Conservation (phyloP, 2,797 vertebrate genomes). For the Sibirionetta formosa region DNA sequence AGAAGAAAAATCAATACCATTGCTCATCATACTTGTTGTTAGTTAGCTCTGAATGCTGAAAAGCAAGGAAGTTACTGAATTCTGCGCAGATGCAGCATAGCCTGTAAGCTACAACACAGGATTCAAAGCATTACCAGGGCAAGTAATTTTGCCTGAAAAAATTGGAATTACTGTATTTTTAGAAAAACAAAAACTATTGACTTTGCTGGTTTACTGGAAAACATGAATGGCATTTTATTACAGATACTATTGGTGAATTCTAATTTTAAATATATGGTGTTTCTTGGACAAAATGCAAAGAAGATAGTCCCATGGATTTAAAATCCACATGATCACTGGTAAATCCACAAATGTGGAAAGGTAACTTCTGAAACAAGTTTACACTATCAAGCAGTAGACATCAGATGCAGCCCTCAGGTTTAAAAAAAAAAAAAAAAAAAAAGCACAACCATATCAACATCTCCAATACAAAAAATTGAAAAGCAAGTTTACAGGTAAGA, state of each 20-base stretch:
- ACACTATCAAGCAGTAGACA: not conserved
- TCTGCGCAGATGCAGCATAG: not conserved
- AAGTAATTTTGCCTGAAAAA: not conserved
- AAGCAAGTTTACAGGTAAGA: not conserved
- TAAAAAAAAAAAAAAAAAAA: not conserved
- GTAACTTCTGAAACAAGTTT: not conserved
- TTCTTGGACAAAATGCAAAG: not conserved
- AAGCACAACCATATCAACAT: not conserved
- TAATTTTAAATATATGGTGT: not conserved
- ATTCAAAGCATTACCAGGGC: not conserved
- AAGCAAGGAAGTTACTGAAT: not conserved
- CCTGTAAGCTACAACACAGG: not conserved
- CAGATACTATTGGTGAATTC: too few species aligned
- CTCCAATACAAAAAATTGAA: not conserved
- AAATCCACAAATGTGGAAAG: not conserved
- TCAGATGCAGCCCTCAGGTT: not conserved
- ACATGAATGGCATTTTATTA: not conserved
- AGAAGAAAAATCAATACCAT: not conserved
- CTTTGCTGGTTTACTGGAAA: not conserved
- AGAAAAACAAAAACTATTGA: not conserved
- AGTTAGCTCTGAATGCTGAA: not conserved
- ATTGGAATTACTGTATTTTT: not conserved
- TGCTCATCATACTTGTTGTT: not conserved
- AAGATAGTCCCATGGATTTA: not conserved
- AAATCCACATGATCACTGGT: not conserved